Conservation (phyloP, 2,113 vertebrate genomes). For the Ctenomys sociabilis region DNA sequence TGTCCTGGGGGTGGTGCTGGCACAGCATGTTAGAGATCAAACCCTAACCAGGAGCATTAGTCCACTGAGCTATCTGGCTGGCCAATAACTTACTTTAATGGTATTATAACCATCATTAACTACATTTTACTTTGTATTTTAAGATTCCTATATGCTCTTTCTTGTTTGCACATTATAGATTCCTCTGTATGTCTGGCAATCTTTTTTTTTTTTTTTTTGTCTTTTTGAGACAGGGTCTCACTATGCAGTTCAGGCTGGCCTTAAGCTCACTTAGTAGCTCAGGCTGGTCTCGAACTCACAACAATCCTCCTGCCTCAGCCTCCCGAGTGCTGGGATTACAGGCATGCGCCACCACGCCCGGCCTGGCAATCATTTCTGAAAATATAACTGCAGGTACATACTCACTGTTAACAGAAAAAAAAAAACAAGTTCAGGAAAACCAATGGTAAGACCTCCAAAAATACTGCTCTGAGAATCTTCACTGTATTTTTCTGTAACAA, state of each 20-base stretch:
- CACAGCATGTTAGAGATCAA: too few relatives aligned
- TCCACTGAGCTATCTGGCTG: too few relatives aligned
- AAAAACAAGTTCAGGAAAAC: conserved; percentile 1
- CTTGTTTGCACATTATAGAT: not conserved
- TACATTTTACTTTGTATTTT: conserved; percentile 23
- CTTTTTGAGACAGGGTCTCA: too few relatives aligned
- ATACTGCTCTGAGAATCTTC: not conserved
- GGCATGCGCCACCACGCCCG: too few relatives aligned
- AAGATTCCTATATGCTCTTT: not conserved
- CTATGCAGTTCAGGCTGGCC: too few relatives aligned
- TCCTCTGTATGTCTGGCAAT: not conserved
- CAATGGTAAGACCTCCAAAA: not conserved
- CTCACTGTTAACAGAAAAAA: not conserved
- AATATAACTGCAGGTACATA: not conserved
- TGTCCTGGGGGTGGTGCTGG: too few relatives aligned
- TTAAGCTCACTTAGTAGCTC: too few relatives aligned
- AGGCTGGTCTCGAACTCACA: too few relatives aligned
- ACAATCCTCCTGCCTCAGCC: too few relatives aligned
- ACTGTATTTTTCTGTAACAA: not conserved
- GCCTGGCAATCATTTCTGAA: not conserved
- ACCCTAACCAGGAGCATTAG: too few relatives aligned
- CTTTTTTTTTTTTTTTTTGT: too few relatives aligned
- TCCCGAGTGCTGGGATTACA: too few relatives aligned
- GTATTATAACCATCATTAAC: not conserved
- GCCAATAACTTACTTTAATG: not conserved